A percentile compares a stretch with the other conserved stretches of the same genome.
These are phyloP conservation scores for Pissodes strobi DNA, from an alignment of 1,140 invertebrate genomes.

Conservation along the genomic window DNA sequence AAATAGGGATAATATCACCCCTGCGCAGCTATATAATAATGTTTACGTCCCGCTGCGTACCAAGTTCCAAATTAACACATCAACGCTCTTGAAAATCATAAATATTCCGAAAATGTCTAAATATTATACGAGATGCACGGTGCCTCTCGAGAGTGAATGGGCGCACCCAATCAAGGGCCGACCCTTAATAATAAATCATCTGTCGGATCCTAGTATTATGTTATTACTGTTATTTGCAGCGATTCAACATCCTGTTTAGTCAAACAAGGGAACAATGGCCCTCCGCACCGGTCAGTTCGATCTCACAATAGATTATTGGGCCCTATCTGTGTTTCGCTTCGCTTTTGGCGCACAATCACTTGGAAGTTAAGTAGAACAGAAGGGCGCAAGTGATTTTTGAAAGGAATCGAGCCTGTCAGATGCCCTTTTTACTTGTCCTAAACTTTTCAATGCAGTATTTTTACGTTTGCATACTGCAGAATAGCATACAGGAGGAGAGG, in stretches of 20 bases:
- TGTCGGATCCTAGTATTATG: conserved; percentile 49
- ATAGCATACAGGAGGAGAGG: too few species aligned
- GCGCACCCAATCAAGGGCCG: conserved; percentile 39
- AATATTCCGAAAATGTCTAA: conserved; percentile 49
- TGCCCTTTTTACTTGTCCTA: conserved; percentile 11
- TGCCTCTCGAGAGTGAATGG: conserved; percentile 48
- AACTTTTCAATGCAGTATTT: too few species aligned
- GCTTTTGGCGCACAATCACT: too few species aligned
- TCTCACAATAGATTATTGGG: conserved; percentile 40
- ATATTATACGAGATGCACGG: conserved; percentile 46
- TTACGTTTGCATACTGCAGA: too few species aligned
- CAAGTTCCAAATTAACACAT: conserved; percentile 44
- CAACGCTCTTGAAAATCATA: conserved; percentile 43
- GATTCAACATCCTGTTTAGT: conserved; percentile 52
- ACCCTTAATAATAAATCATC: conserved; percentile 49
- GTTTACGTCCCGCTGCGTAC: neutral
- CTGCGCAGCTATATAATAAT: too few species aligned
- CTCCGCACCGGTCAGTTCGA: conserved; percentile 49
- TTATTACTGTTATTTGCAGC: conserved; percentile 51
- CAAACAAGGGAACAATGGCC: conserved; percentile 47
- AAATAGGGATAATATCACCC: too few species aligned
- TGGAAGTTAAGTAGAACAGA: conserved; percentile 38
- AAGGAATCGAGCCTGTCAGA: conserved; percentile 4
- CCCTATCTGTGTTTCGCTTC: conserved; percentile 28
- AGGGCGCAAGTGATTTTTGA: conserved; percentile 39